Evolutionary conservation across 1,140 invertebrate species (phyloP).

Genomic region (Drosophila nannoptera): DNA sequence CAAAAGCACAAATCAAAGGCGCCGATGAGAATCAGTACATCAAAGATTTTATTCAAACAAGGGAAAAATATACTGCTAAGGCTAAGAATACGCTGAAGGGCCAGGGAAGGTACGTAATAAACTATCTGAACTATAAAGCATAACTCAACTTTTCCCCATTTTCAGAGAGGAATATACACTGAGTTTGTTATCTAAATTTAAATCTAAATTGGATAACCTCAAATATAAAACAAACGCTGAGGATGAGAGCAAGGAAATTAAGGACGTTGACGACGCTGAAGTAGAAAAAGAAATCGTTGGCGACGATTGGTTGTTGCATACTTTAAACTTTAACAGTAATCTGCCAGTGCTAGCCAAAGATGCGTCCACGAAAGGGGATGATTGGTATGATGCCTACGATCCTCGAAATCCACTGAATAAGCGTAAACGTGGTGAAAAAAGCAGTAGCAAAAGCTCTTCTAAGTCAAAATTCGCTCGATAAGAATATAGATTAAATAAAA

Average conservation of each 20-base stretch:
- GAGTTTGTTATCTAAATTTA: conserved; percentile 90
- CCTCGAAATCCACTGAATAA: conserved; percentile 97
- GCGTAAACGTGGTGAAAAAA: conserved; percentile 86
- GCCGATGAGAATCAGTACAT: conserved; percentile 80
- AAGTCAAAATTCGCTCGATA: conserved; percentile 44
- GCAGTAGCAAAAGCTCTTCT: conserved; percentile 13
- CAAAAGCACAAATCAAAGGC: conserved; percentile 61
- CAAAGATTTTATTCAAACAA: conserved; percentile 86
- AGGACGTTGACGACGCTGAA: conserved; percentile 39
- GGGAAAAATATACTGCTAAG: conserved; percentile 87
- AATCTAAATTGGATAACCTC: conserved; percentile 85
- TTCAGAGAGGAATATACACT: conserved; percentile 87
- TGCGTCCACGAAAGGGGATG: conserved; percentile 94
- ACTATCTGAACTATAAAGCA: too few relatives aligned
- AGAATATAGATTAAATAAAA: conserved; percentile 9
- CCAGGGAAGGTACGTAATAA: conserved; percentile 80
- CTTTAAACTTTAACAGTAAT: conserved; percentile 88
- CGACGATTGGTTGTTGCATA: conserved; percentile 87
- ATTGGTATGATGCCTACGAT: conserved; percentile 98
- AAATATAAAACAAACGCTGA: conserved; percentile 81
- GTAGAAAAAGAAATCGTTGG: conserved; percentile 80
- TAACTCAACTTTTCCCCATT: conserved; percentile 6
- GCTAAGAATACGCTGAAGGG: conserved; percentile 85
- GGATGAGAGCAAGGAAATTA: conserved; percentile 45
- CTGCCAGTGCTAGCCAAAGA: conserved; percentile 93